Base-by-base conservation (phyloP, 2,797 vertebrate species). In the Limnodromus scolopaceus region DNA sequence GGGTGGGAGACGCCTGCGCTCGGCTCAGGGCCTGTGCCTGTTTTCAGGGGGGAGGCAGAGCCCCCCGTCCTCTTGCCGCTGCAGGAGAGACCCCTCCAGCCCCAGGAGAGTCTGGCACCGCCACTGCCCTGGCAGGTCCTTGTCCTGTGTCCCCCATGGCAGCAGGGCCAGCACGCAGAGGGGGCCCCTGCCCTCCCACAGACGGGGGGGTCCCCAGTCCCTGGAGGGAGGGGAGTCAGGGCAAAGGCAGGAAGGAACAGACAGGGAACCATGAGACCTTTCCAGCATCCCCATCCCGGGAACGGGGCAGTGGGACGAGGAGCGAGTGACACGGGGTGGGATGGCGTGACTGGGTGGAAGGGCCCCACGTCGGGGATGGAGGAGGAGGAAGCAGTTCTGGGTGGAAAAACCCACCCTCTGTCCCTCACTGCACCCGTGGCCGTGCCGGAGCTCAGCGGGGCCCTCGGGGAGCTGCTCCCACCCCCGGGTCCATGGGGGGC, bases 1-100 rank as follows among this genome's bases (percentile, higher is more conserved):
- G 7, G 10, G 9, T 0, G 2, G 57, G 57, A 13, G 32, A 10
- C 0, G 2, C 32, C 17, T 1, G 13, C 1, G 3, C 57, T 45
- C 8, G 4, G 54, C 45, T 60, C 36, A 13, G 13, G 38, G 38
- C 60, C 46, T 6, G 46, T 1, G 3, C 23, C 49, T 4, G 17
- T n/a, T 34, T 46, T n/a, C 13, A 5, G 12, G 63, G 55, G 36
- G 41, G 25, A 49, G 28, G 25, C 22, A 60, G 55, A 75, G 34
- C 34, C 38, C 43, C 45, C 45, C 45, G 2, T 45, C 45, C 45
- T 45, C 45, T 45, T 45, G 45, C 45, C 10, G 3, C 48, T 49
- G 23, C 24, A 18, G 34, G 38, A 36, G 43, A 36, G 27, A 16
- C 25, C 28, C 41, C 12, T 72, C 53, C 32, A 28, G 14, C 32